Base-by-base conservation (phyloP, 1,140 invertebrate genomes). In the Drosophila carrolli region DNA sequence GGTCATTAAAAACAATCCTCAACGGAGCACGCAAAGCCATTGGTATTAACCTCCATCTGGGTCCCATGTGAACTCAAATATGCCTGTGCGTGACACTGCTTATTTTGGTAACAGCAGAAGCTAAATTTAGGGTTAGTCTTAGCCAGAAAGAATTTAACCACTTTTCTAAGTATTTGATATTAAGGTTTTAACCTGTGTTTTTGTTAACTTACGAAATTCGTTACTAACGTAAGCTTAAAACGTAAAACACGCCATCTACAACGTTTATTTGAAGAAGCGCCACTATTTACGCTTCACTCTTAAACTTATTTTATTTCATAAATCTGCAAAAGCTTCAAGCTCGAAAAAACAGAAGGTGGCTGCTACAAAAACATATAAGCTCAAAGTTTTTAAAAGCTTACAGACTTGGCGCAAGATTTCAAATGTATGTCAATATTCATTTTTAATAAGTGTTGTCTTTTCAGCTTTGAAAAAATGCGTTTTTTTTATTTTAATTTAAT, bases 1-100 rank as follows among this genome's bases (percentile, higher is more conserved):
- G 75, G 70, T 67, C 78, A 75, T 60, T 51, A 78, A 79, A 70
- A 75, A 56, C 62, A 83, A 83, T 82, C 63, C 80, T 58, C 27
- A 59, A 55, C 54, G 47, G 40, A 50, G 74, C 79, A 81, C 79
- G 79, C 79, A 78, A 74, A 78, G 79, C 55, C 68, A 48, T 43
- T 41, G 73, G 61, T 7, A 74, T 48, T 63, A 60, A 27, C 60
- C n/a, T 35, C 55, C 14, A 35, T 27, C 61, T 61, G n/a, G 14
- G 32, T 46, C 32, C 47, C 47, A 44, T 53, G 47, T 66, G 65
- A 68, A 53, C 7, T 14, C 14, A 46, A 53, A 53, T 53, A 66
- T 66, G 61, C 38, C 47, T 44, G 47, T 68, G 65, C 47, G 65
- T 68, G 61, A 68, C 65, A 66, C 13, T 68, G 47, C 63, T 53